A percentile compares a stretch with the other conserved stretches of the same genome.
These are phyloP conservation scores for Ooceraea biroi DNA, from an alignment of 1,140 invertebrate species.

Conservation along the genomic window DNA sequence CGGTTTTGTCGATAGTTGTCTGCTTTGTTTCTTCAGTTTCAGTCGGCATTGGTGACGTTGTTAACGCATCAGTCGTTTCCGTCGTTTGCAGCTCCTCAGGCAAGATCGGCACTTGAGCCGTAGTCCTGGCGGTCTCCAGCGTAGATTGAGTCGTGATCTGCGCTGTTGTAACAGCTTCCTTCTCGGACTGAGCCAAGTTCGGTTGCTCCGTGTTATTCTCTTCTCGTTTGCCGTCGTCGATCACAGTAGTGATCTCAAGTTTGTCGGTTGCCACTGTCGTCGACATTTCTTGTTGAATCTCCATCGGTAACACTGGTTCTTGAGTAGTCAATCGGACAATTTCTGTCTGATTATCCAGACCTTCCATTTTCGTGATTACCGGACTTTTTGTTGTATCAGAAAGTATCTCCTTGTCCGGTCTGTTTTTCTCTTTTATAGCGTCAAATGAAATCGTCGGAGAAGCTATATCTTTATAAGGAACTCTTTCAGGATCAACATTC, in stretches of 20 bases:
- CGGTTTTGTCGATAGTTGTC: not conserved
- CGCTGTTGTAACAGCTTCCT: slow-evolving; percentile 58
- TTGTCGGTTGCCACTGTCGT: slow-evolving; percentile 75
- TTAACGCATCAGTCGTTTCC: slow-evolving; percentile 43
- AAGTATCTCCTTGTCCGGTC: slow-evolving; percentile 1
- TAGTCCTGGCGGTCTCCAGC: slow-evolving; percentile 79
- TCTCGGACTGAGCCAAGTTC: slow-evolving; percentile 33
- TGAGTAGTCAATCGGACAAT: slow-evolving; percentile 81
- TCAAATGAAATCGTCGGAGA: slow-evolving; percentile 23
- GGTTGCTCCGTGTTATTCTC: slow-evolving; percentile 60
- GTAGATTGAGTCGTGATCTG: slow-evolving; percentile 73
- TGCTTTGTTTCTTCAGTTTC: slow-evolving; percentile 18
- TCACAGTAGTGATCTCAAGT: slow-evolving; percentile 63
- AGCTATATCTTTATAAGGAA: slow-evolving; percentile 11
- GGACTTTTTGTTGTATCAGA: not conserved
- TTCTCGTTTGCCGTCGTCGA: slow-evolving; percentile 19
- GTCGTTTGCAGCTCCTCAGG: slow-evolving; percentile 83
- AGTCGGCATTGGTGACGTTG: slow-evolving; percentile 44
- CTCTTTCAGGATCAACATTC: not conserved
- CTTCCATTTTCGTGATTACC: slow-evolving; percentile 24
- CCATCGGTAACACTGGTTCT: slow-evolving; percentile 82
- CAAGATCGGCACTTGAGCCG: slow-evolving; percentile 82
- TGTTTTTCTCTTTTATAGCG: not conserved
- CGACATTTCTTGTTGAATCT: slow-evolving; percentile 82
- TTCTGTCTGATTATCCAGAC: slow-evolving; percentile 75